These are phyloP conservation scores for Metaphire vulgaris DNA, from an alignment of 1,140 invertebrate species.

Conservation along the genomic window DNA sequence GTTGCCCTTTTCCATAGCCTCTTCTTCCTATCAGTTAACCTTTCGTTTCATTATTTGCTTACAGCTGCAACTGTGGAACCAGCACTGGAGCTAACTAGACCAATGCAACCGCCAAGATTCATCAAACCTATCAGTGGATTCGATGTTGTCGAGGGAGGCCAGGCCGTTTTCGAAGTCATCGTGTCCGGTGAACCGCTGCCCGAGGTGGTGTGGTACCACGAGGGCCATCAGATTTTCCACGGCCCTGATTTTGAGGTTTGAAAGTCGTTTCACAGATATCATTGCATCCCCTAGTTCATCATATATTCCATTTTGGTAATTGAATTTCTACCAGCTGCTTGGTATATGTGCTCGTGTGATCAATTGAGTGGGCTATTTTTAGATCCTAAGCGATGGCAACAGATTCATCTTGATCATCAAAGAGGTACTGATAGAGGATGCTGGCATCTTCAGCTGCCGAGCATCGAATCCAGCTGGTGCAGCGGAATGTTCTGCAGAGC, in stretches of 20 bases:
- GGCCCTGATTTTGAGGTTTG: conserved; percentile 28
- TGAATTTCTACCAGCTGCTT: too few relatives aligned
- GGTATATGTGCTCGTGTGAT: too few relatives aligned
- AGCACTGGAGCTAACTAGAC: conserved; percentile 72
- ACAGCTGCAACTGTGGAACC: conserved; percentile 71
- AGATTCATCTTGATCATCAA: conserved; percentile 55
- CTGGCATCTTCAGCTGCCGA: conserved; percentile 84
- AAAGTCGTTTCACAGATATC: too few relatives aligned
- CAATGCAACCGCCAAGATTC: conserved; percentile 82
- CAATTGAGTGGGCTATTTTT: too few relatives aligned
- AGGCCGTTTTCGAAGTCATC: conserved; percentile 88
- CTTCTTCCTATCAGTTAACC: too few relatives aligned
- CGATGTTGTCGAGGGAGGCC: conserved; percentile 51
- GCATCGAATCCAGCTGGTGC: conserved; percentile 79
- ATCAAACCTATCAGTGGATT: conserved; percentile 61
- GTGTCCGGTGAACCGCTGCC: conserved; percentile 89
- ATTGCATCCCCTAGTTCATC: too few relatives aligned
- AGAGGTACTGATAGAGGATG: conserved; percentile 73
- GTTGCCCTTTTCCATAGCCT: too few relatives aligned
- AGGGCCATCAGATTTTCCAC: conserved; percentile 27
- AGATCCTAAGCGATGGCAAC: conserved; percentile 45
- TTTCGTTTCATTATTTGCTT: too few relatives aligned
- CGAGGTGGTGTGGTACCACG: conserved; percentile 54
- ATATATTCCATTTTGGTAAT: too few relatives aligned
- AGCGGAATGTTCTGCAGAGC: conserved; percentile 59